A percentile compares a stretch with the other conserved stretches of the same genome.
Conservation (phyloP, 1,140 invertebrate genomes). For the Cardiocondyla obscurior region DNA sequence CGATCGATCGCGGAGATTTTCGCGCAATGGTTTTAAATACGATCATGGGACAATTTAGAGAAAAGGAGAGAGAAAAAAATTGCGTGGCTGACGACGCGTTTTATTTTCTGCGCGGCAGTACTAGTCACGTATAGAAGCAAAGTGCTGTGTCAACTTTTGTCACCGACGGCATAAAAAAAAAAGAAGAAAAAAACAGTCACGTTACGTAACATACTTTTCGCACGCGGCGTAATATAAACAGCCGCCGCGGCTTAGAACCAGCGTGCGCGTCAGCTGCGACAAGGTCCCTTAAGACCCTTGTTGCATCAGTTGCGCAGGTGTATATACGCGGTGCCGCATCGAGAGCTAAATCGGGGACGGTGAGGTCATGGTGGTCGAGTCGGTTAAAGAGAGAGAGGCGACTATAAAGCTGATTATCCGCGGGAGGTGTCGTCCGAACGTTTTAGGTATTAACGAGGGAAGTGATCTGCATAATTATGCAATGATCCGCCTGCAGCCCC, state of each 20-base stretch:
- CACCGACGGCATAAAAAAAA: conserved; percentile 25
- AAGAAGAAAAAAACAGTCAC: conserved; percentile 71
- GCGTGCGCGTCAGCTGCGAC: conserved; percentile 42
- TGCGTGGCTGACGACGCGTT: neutral
- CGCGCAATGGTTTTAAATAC: neutral
- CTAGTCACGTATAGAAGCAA: neutral
- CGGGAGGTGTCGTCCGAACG: conserved; percentile 30
- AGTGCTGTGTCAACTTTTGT: conserved; percentile 19
- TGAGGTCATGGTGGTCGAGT: conserved; percentile 51
- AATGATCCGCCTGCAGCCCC: conserved; percentile 60
- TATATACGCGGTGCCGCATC: conserved; percentile 53
- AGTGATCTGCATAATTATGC: conserved; percentile 66
- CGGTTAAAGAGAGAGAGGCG: neutral
- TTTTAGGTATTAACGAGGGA: conserved; percentile 51
- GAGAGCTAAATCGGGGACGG: conserved; percentile 32
- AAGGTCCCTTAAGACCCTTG: conserved; percentile 49
- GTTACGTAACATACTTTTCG: conserved; percentile 73
- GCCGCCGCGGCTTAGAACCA: conserved; percentile 54
- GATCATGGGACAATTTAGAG: neutral
- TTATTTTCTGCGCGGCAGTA: conserved; percentile 3
- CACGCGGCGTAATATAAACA: conserved; percentile 66
- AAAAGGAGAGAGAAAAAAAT: no score
- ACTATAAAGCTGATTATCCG: conserved; percentile 29
- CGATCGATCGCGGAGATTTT: neutral
- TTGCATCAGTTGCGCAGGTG: conserved; percentile 63